Conservation (phyloP, 2,797 vertebrate species). For the Sebastes alutus region DNA sequence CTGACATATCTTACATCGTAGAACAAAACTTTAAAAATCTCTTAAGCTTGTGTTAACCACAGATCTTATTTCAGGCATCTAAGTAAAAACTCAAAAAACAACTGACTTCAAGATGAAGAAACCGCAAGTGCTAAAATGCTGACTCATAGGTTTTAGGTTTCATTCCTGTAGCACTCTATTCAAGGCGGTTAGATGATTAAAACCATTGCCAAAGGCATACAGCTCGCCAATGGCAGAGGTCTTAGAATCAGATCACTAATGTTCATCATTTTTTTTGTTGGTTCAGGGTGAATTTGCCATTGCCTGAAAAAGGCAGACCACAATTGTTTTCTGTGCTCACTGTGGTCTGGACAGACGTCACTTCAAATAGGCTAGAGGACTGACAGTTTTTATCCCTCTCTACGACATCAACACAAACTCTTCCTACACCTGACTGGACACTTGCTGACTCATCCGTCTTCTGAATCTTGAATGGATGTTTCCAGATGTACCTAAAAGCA, state of each 20-base stretch:
- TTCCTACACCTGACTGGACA: not conserved
- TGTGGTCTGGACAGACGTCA: not conserved
- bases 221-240: not conserved
- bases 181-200: not conserved
- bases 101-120: no score
- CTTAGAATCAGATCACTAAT: no score
- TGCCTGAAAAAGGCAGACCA: not conserved
- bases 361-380: not conserved
- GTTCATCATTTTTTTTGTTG: not conserved
- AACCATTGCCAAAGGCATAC: not conserved
- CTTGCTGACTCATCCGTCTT: constrained; percentile 4
- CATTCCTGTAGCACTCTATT: not conserved
- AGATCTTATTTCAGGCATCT: accelerated
- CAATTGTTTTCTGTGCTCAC: not conserved
- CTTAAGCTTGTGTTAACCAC: no score
- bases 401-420: not conserved
- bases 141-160: no score
- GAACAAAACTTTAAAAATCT: no score
- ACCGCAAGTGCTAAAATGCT: no score
- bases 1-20: accelerated
- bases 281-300: not conserved
- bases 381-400: not conserved
- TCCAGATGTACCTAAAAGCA: not conserved
- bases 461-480: constrained; percentile 16
- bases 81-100: no score